phyloP scores from a whole-genome alignment of 2,113 vertebrate genomes.

The Malurus elegans region DNA sequence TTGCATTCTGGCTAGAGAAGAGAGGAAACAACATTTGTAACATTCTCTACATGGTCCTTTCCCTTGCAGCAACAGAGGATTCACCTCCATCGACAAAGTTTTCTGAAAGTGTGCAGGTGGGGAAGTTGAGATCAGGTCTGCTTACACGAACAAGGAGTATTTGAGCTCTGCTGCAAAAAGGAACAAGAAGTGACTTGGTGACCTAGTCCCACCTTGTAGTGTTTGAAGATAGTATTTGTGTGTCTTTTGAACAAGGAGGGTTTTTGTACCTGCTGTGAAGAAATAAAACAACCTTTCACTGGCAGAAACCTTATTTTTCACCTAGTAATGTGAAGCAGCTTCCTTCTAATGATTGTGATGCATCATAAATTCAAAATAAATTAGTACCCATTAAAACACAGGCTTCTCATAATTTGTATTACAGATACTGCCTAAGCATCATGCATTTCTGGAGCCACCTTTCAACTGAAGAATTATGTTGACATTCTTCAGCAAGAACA shows the following conservation, averaged over 20 bases:
- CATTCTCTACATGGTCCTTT: background rate
- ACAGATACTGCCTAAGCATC: constrained; percentile 21
- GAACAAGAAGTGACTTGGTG: background rate
- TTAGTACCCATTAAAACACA: constrained; percentile 53
- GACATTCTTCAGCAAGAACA: constrained; percentile 32
- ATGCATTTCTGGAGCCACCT: constrained; percentile 28
- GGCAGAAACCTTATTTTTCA: background rate
- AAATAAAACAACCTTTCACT: constrained; percentile 6
- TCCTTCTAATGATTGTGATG: constrained; percentile 32
- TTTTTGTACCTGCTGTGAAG: background rate
- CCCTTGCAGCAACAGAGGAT: background rate
- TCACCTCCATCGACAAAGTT: background rate
- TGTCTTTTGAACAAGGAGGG: background rate
- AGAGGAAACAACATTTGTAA: background rate
- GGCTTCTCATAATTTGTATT: constrained; percentile 40
- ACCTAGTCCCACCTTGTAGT: background rate
- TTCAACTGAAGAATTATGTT: constrained; percentile 37
- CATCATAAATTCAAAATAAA: constrained; percentile 69
- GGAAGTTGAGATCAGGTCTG: accelerated
- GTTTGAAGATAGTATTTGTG: background rate
- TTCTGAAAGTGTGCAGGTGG: accelerated
- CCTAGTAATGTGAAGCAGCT: background rate
- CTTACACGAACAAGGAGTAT: background rate
- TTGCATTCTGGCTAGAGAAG: background rate
- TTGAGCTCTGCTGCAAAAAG: background rate